Conservation (phyloP, 2,888 invertebrate species). For the Euphydryas editha region DNA sequence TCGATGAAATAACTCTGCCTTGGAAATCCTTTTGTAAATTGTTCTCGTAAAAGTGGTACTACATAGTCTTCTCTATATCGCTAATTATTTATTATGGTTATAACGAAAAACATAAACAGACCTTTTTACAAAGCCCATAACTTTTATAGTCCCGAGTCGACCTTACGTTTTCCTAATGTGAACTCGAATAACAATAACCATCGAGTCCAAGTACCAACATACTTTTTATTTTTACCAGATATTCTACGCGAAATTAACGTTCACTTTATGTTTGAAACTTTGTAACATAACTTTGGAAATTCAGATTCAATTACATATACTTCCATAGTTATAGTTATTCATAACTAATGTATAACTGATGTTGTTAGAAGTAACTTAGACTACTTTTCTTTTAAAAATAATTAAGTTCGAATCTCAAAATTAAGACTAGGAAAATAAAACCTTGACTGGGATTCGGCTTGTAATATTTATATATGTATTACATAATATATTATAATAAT, state of each 20-base stretch:
- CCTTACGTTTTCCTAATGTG: conserved; percentile 38
- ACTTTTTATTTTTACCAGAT: conserved; percentile 20
- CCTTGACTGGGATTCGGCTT: too few relatives aligned
- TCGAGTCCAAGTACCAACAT: conserved; percentile 35
- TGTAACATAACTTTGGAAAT: not conserved
- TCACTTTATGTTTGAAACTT: not conserved
- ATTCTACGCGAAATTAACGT: not conserved
- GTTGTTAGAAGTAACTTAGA: too few relatives aligned
- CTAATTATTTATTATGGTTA: conserved; percentile 28
- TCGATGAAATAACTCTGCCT: not conserved
- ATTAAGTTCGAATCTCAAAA: too few relatives aligned
- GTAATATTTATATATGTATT: too few relatives aligned
- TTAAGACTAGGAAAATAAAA: too few relatives aligned
- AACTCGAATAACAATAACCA: conserved; percentile 37
- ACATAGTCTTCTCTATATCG: conserved; percentile 1
- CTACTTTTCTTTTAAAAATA: too few relatives aligned
- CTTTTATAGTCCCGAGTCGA: conserved; percentile 32
- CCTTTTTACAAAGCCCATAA: conserved; percentile 32
- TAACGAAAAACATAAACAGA: conserved; percentile 22
- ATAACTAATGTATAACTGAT: too few relatives aligned
- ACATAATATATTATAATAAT: too few relatives aligned
- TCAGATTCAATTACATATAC: not conserved
- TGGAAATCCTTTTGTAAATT: not conserved
- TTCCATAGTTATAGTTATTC: too few relatives aligned
- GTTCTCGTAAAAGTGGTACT: not conserved